These are phyloP conservation scores for Leuciscus waleckii DNA, from an alignment of 2,797 vertebrate genomes.

Conservation along the genomic window DNA sequence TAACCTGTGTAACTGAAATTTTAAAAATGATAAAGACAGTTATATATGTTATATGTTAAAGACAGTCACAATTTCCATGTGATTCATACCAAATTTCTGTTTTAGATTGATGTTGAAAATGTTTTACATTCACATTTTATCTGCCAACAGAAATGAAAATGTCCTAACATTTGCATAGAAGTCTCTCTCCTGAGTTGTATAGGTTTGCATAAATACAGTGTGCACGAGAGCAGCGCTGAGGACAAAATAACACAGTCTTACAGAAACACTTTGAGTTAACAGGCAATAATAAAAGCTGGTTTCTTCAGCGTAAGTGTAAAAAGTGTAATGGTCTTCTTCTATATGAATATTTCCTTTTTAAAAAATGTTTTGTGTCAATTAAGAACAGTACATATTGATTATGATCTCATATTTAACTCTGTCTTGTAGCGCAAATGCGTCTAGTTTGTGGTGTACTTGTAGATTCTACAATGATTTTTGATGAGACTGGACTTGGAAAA, in stretches of 20 bases:
- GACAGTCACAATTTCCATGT: too few relatives aligned
- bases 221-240: neutral
- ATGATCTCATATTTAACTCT: neutral
- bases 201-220: neutral
- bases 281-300: neutral
- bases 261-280: neutral
- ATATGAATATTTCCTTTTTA: neutral
- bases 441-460: neutral
- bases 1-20: constrained; percentile 39
- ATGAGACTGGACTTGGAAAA: neutral
- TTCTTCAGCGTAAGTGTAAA: neutral
- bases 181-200: neutral
- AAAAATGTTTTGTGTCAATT: neutral
- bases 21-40: neutral
- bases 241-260: neutral
- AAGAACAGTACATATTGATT: neutral
- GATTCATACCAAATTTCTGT: neutral
- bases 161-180: neutral
- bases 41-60: too few relatives aligned
- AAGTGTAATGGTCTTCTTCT: neutral
- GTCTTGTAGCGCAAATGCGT: neutral
- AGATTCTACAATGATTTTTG: constrained; percentile 4
- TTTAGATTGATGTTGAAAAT: neutral
- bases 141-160: neutral
- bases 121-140: neutral